Percentiles rank a stretch among this genome's conserved stretches.
Conservation (phyloP, 1,140 invertebrate species). For the Rhyacophila brunnea region DNA sequence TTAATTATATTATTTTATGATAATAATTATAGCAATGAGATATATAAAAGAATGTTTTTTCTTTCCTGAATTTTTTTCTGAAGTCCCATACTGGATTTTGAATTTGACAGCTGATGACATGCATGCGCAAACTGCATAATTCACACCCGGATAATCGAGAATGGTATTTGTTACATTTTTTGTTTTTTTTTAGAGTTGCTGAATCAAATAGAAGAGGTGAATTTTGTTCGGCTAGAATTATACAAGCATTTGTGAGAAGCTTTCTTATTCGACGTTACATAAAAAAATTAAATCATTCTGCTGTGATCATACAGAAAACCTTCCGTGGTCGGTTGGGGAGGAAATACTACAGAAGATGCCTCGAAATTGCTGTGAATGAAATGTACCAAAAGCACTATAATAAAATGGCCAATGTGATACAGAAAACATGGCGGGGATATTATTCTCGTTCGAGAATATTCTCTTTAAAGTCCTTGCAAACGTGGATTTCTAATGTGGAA, state of each 20-base stretch:
- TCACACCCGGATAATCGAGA: no score
- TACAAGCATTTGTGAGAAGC: conserved; percentile 16
- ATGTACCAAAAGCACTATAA: conserved; percentile 9
- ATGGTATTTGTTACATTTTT: no score
- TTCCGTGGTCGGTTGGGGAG: conserved; percentile 13
- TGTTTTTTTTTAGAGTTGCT: conserved; percentile 8
- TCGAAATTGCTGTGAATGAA: conserved; percentile 9
- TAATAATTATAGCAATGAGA: no score
- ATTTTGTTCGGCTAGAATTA: background rate
- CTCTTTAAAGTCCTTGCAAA: conserved; percentile 45
- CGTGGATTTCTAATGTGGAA: conserved; percentile 44
- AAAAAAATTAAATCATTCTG: conserved; percentile 7
- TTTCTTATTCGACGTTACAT: conserved; percentile 14
- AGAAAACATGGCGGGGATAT: conserved; percentile 48
- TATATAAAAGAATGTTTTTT: no score
- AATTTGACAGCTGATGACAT: no score
- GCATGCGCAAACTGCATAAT: no score
- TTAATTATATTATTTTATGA: no score
- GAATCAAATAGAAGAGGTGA: background rate
- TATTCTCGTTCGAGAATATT: conserved; percentile 46
- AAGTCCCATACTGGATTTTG: no score
- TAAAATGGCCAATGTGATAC: conserved; percentile 24
- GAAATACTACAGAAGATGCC: background rate
- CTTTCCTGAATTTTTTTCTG: no score
- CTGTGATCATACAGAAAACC: conserved; percentile 14